These are phyloP conservation scores for Macroteleia sp. DNA, from an alignment of 2,888 invertebrate species.

Conservation along the genomic window DNA sequence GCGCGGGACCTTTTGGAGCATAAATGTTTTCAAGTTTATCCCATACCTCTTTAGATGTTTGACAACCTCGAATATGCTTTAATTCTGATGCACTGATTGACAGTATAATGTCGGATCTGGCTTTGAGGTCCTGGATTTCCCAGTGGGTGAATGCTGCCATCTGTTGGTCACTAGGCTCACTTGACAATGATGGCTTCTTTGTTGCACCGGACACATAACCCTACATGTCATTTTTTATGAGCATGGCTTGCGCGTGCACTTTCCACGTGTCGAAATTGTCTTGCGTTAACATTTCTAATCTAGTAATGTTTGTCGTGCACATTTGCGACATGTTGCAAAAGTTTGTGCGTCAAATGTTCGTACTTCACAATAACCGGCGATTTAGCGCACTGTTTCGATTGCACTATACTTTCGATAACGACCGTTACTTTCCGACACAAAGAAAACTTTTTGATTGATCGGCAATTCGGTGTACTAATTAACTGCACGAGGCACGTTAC, in stretches of 20 bases:
- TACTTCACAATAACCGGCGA: no score
- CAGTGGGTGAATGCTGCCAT: not conserved
- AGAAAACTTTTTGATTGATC: no score
- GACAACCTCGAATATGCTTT: not conserved
- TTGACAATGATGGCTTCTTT: not conserved
- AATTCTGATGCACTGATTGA: not conserved
- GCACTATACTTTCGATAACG: no score
- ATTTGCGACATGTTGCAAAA: no score
- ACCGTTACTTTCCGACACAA: no score
- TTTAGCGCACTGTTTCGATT: no score
- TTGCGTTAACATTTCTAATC: not conserved
- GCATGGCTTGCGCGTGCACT: not conserved
- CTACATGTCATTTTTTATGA: not conserved
- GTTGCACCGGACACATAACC: not conserved
- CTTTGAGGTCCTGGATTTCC: not conserved
- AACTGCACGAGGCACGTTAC: no score
- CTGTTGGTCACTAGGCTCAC: not conserved
- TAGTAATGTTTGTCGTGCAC: no score
- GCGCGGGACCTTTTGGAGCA: not conserved
- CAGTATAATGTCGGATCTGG: not conserved
- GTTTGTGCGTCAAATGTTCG: no score
- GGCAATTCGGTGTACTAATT: no score
- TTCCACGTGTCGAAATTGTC: conserved; percentile 43
- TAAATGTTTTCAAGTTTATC: not conserved
- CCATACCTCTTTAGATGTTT: conserved; percentile 2